Conservation (phyloP, 1,140 invertebrate species). For the Agraylea sexmaculata region DNA sequence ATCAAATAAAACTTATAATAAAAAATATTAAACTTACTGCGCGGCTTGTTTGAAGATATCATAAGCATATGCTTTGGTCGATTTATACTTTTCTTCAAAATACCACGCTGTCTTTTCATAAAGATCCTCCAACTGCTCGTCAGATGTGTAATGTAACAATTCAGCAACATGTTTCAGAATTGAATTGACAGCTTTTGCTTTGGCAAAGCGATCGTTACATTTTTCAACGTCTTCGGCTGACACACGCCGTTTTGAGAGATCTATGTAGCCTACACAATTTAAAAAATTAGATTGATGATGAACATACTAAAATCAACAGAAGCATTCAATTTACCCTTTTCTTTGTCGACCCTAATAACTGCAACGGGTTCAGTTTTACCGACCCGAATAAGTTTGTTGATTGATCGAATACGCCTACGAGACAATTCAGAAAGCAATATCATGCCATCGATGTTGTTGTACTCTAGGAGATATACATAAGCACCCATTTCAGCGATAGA, state of each 20-base stretch:
- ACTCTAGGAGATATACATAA: constrained; percentile 95
- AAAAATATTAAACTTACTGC: constrained; percentile 53
- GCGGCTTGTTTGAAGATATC: constrained; percentile 99
- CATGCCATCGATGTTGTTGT: constrained; percentile 99
- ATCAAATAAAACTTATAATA: constrained; percentile 2
- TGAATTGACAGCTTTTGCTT: constrained; percentile 97
- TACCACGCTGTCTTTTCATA: constrained; percentile 98
- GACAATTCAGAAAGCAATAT: constrained; percentile 93
- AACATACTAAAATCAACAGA: no score
- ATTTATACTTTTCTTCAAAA: constrained; percentile 97
- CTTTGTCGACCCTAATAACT: constrained; percentile 98
- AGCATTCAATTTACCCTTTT: constrained; percentile 68
- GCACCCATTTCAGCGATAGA: constrained; percentile 99
- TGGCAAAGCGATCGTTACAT: constrained; percentile 96
- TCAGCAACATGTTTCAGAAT: constrained; percentile 96
- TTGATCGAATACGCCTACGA: constrained; percentile 94
- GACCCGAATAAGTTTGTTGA: constrained; percentile 98
- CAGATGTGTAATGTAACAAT: constrained; percentile 78
- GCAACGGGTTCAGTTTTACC: constrained; percentile 98
- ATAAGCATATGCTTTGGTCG: constrained; percentile 88
- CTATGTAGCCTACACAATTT: constrained; percentile 85
- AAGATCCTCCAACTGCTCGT: constrained; percentile 88
- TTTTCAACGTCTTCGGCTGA: constrained; percentile 96
- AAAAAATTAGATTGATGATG: background rate
- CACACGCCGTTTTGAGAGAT: constrained; percentile 96